Evolutionary conservation across 2,888 invertebrate genomes (phyloP).

Genomic region (Caenorhabditis becei): DNA sequence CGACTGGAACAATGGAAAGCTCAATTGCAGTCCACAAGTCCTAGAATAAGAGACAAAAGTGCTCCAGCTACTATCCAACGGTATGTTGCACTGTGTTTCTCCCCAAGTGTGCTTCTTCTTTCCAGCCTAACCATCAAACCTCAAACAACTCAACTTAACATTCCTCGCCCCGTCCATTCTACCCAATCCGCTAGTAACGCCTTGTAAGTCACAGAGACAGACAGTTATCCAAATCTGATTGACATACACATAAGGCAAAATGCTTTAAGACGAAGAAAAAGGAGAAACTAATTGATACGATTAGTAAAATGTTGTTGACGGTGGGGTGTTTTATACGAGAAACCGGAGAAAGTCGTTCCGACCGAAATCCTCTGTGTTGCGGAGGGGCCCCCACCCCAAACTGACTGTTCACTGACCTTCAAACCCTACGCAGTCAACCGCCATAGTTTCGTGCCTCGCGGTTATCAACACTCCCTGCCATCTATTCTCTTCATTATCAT

Average conservation of each 20-base stretch:
- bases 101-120: not conserved
- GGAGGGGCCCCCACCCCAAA: slow-evolving; percentile 28
- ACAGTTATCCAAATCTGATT: slow-evolving; percentile 7
- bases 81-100: slow-evolving; percentile 15
- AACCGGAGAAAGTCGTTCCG: slow-evolving; percentile 59
- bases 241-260: slow-evolving; percentile 4
- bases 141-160: slow-evolving; percentile 60
- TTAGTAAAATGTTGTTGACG: slow-evolving; percentile 54
- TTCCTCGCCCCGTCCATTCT: slow-evolving; percentile 60
- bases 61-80: slow-evolving; percentile 69
- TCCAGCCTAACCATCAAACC: slow-evolving; percentile 64
- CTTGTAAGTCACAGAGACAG: slow-evolving; percentile 51
- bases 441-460: slow-evolving; percentile 49
- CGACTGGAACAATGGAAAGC: slow-evolving; percentile 70
- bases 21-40: slow-evolving; percentile 60
- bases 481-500: slow-evolving; percentile 53
- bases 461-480: slow-evolving; percentile 56
- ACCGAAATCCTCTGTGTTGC: slow-evolving; percentile 49
- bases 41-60: slow-evolving; percentile 65
- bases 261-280: slow-evolving; percentile 2
- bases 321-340: slow-evolving; percentile 45
- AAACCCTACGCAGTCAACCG: slow-evolving; percentile 37
- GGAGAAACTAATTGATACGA: slow-evolving; percentile 50
- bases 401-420: slow-evolving; percentile 57
- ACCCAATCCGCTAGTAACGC: slow-evolving; percentile 64